phyloP scores from a whole-genome alignment of 2,797 vertebrate genomes.

The Galago senegalensis region DNA sequence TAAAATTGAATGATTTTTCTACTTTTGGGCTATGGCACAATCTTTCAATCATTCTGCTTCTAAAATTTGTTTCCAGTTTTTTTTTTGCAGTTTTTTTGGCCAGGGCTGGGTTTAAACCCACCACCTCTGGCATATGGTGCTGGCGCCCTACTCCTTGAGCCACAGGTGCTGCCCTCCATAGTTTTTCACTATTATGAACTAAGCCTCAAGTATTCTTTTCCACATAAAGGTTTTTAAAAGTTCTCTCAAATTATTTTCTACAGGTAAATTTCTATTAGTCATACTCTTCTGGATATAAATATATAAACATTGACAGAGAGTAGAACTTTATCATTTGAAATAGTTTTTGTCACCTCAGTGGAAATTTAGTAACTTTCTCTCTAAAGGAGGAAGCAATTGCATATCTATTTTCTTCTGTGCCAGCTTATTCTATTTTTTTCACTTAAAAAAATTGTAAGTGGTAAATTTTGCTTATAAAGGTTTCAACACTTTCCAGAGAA shows the following conservation, averaged over 20 bases:
- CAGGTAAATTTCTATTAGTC: background rate
- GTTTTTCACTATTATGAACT: conserved; percentile 26
- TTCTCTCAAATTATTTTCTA: conserved; percentile 35
- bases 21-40: background rate
- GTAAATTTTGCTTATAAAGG: background rate
- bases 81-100: background rate
- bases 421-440: background rate
- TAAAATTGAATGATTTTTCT: background rate
- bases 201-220: conserved; percentile 8
- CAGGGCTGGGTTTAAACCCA: too few relatives aligned
- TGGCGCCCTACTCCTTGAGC: too few relatives aligned
- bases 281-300: conserved; percentile 5
- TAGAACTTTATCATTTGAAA: conserved; percentile 24
- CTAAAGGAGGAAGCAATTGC: background rate
- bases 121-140: too few relatives aligned
- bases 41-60: background rate
- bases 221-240: background rate
- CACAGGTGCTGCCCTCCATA: too few relatives aligned
- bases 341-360: background rate
- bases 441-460: background rate
- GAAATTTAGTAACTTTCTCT: background rate
- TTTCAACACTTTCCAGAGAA: conserved; percentile 16
- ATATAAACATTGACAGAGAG: background rate
- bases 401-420: background rate
- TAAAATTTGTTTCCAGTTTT: conserved; percentile 17